Base-by-base conservation (phyloP, 2,888 invertebrate genomes). In the Tetrapedia diversipes region DNA sequence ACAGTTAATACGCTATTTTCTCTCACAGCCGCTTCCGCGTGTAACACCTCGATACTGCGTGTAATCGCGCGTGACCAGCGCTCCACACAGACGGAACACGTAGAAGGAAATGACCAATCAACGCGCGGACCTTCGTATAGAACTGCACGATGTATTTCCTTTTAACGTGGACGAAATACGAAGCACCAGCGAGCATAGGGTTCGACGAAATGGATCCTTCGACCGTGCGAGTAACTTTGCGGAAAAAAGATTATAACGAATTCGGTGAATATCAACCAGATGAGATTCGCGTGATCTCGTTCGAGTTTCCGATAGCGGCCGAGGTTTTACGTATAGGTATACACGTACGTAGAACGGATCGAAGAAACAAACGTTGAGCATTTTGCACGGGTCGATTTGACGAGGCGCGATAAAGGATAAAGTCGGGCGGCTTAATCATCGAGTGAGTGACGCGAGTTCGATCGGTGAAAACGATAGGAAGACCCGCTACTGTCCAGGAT, bases 51-150 rank as follows among this genome's bases (percentile, higher is more conserved):
- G 70, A 54, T 43, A 43, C 57, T 68, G 66, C 68, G 79, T 51
- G 76, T 68, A 70, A 79, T 67, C 72, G 56, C 66, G 54, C 77
- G 39, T 27, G 56, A 59, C 71, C 61, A 67, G 4, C 75, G 60
- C 49, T 37, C 47, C 73, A 65, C 76, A 69, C 75, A 66, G 64
- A 71, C 77, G 77, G 66, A 76, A 84, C 84, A 85, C 83, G 84
- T 66, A 84, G 80, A 84, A 84, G 84, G 84, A 84, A 84, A 78
- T 84, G 81, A 75, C 83, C 75, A 84, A 84, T 84, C 84, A 85
- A 83, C 83, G 79, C 83, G 79, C 77, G 79, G 83, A 84, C 82
- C 85, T 84, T 84, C 83, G 83, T 80, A 34, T 72, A 71, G 61
- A 76, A 72, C 69, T 74, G 73, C 64, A 60, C 77, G 63, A 69